Evolutionary conservation across 1,140 invertebrate species (phyloP).

Genomic region (Neodiprion virginianus): DNA sequence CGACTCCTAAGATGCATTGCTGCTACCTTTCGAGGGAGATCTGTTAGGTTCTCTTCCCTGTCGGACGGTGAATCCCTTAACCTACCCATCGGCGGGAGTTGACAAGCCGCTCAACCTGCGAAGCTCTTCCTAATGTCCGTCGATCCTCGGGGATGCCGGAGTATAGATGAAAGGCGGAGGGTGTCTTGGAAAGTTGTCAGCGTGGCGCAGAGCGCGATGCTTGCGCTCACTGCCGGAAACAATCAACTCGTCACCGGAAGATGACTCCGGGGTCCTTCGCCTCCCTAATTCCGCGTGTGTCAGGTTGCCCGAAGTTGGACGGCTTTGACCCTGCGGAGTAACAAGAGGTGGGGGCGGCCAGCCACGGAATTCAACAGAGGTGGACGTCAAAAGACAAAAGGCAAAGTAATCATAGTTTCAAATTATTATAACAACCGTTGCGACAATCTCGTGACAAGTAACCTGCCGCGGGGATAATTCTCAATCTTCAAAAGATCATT

Average conservation of each 20-base stretch:
- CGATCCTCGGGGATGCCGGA: neutral
- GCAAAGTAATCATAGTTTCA: slow-evolving; percentile 57
- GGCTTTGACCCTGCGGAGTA: neutral
- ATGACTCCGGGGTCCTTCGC: neutral
- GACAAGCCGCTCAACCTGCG: neutral
- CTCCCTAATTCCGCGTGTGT: neutral
- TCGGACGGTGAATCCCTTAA: neutral
- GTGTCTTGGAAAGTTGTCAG: neutral
- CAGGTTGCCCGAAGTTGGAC: neutral
- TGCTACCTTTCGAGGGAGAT: slow-evolving; percentile 10
- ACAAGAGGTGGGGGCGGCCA: neutral
- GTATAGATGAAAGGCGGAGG: neutral
- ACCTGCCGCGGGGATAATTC: slow-evolving; percentile 56
- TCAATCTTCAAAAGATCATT: slow-evolving; percentile 54
- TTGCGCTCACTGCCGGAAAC: neutral
- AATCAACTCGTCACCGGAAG: slow-evolving; percentile 6
- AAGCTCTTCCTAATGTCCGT: neutral
- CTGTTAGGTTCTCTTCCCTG: slow-evolving; percentile 10
- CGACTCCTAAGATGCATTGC: slow-evolving; percentile 1
- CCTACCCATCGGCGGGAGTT: neutral
- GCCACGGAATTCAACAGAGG: neutral
- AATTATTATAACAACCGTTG: slow-evolving; percentile 56
- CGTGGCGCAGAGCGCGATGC: neutral
- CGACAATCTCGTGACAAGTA: slow-evolving; percentile 52
- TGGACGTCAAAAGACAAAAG: slow-evolving; percentile 48